Conservation (phyloP, 2,797 vertebrate species). For the Catharus ustulatus region DNA sequence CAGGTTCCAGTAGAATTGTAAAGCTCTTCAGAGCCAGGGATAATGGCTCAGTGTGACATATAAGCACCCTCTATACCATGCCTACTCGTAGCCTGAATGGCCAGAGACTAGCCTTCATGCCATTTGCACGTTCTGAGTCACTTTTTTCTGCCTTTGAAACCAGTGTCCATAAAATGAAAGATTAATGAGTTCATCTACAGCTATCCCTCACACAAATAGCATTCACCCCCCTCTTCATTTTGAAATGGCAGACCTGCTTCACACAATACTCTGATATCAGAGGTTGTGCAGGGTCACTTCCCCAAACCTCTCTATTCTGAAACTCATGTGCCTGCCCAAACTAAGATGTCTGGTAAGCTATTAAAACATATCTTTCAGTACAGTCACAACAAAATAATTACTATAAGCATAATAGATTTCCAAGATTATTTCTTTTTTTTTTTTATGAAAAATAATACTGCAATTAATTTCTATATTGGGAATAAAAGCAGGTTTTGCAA, state of each 20-base stretch:
- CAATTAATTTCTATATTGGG: neutral
- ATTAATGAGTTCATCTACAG: conserved; percentile 52
- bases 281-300: conserved; percentile 22
- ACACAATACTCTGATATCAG: conserved; percentile 43
- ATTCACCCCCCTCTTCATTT: conserved; percentile 30
- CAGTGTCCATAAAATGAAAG: conserved; percentile 49
- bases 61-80: neutral
- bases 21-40: neutral
- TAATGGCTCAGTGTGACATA: conserved; percentile 1
- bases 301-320: neutral
- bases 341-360: neutral
- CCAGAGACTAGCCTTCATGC: neutral
- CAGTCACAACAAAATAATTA: conserved; percentile 35
- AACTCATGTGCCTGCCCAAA: neutral
- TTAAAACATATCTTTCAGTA: conserved; percentile 30
- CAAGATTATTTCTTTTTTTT: conserved; percentile 35
- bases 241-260: conserved; percentile 31
- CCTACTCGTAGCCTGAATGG: neutral
- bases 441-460: conserved; percentile 5
- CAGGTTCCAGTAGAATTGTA: neutral
- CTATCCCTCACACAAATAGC: conserved; percentile 20
- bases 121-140: neutral
- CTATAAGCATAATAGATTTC: conserved; percentile 18
- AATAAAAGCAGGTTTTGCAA: conserved; percentile 29
- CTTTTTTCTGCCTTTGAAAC: conserved; percentile 49